These are phyloP conservation scores for Ranitomeya imitator DNA, from an alignment of 2,113 vertebrate species.

Conservation along the genomic window DNA sequence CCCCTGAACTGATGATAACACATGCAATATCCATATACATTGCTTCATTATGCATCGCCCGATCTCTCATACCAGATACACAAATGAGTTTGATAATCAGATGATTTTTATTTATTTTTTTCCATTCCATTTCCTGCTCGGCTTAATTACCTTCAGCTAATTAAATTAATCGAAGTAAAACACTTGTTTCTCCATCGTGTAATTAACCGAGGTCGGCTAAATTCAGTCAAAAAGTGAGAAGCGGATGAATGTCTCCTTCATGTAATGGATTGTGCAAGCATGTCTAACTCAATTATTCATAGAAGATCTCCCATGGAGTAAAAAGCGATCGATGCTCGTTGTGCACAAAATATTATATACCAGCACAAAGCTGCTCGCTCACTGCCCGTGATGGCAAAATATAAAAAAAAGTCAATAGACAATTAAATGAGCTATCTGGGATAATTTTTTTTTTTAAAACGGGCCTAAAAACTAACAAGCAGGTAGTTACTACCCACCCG, in stretches of 20 bases:
- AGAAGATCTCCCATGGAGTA: neutral
- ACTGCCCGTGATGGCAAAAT: too few species aligned
- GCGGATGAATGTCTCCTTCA: neutral
- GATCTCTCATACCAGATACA: too few species aligned
- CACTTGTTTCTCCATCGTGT: neutral
- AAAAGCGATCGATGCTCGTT: neutral
- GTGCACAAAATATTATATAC: neutral
- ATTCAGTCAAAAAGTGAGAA: neutral
- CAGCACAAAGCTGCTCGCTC: neutral
- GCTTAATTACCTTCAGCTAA: neutral
- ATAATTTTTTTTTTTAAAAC: too few species aligned
- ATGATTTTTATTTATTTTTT: too few species aligned
- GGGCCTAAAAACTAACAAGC: too few species aligned
- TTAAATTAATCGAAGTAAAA: neutral
- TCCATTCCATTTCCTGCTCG: neutral
- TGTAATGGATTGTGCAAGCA: constrained; percentile 1
- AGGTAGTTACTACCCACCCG: too few species aligned
- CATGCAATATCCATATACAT: too few species aligned
- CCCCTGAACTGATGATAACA: too few species aligned
- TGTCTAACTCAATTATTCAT: neutral
- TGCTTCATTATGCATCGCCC: too few species aligned
- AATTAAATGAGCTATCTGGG: too few species aligned
- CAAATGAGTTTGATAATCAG: too few species aligned
- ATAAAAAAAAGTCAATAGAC: too few species aligned
- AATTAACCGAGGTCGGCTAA: neutral